phyloP scores from a whole-genome alignment of 2,888 invertebrate species.

The Pollenia griseotomentosa region DNA sequence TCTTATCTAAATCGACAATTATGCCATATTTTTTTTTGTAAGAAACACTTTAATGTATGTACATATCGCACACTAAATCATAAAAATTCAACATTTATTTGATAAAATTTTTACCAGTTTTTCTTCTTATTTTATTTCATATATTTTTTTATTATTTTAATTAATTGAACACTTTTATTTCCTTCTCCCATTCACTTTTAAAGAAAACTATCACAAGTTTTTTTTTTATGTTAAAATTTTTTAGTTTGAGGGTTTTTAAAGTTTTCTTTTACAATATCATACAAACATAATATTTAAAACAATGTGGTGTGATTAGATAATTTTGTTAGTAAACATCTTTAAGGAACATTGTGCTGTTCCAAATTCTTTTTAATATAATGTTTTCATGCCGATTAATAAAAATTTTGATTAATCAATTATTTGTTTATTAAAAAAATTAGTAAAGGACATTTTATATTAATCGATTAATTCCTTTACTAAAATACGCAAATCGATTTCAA shows the following conservation, averaged over 20 bases:
- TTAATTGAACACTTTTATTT: not conserved
- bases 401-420: no score
- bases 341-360: no score
- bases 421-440: no score
- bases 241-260: not conserved
- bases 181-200: not conserved
- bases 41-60: no score
- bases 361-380: not conserved
- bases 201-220: slow-evolving; percentile 30
- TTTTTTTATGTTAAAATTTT: not conserved
- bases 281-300: not conserved
- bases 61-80: no score
- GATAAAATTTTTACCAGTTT: slow-evolving; percentile 12
- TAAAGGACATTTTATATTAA: no score
- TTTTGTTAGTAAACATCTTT: no score
- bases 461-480: no score
- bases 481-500: no score
- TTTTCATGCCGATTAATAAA: not conserved
- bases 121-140: not conserved
- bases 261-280: not conserved
- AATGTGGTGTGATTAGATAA: not conserved
- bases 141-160: slow-evolving; percentile 10
- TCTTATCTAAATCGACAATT: no score
- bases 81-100: not conserved
- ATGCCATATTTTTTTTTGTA: no score